phyloP scores from a whole-genome alignment of 2,888 invertebrate genomes.

The Drosophila stalkeri region DNA sequence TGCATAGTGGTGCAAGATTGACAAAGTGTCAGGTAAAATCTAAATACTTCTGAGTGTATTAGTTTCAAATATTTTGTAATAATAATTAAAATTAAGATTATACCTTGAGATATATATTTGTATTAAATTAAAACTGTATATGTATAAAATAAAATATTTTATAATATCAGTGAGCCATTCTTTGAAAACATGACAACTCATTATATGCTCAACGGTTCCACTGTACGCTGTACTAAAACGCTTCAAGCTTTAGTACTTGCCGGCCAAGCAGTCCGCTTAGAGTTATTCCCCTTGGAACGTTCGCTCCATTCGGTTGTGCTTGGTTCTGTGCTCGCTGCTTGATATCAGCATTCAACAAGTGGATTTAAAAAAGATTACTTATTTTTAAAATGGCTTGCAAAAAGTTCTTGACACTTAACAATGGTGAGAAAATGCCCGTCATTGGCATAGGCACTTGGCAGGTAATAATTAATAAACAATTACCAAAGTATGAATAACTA shows the following conservation, averaged over 20 bases:
- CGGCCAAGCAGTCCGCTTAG: constrained; percentile 5
- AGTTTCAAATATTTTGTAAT: neutral
- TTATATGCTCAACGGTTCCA: neutral
- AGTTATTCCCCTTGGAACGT: constrained; percentile 23
- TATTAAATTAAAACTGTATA: neutral
- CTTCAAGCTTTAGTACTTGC: constrained; percentile 14
- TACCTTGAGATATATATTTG: neutral
- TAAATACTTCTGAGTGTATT: no score
- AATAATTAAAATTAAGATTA: neutral
- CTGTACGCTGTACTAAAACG: constrained; percentile 21
- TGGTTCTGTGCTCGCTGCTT: no score
- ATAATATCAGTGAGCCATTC: neutral
- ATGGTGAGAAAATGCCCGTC: constrained; percentile 89
- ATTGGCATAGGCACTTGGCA: constrained; percentile 93
- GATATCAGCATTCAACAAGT: constrained; percentile 34
- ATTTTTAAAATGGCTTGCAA: constrained; percentile 40
- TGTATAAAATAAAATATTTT: neutral
- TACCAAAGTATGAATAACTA: neutral
- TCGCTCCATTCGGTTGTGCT: constrained; percentile 26
- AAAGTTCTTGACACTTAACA: constrained; percentile 84
- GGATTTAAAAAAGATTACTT: neutral
- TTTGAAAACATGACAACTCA: neutral
- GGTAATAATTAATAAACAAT: constrained; percentile 84
- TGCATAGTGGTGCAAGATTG: constrained; percentile 1
- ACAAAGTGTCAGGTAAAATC: neutral